These are phyloP conservation scores for Stegastes partitus DNA, from an alignment of 2,113 vertebrate genomes.

Conservation along the genomic window DNA sequence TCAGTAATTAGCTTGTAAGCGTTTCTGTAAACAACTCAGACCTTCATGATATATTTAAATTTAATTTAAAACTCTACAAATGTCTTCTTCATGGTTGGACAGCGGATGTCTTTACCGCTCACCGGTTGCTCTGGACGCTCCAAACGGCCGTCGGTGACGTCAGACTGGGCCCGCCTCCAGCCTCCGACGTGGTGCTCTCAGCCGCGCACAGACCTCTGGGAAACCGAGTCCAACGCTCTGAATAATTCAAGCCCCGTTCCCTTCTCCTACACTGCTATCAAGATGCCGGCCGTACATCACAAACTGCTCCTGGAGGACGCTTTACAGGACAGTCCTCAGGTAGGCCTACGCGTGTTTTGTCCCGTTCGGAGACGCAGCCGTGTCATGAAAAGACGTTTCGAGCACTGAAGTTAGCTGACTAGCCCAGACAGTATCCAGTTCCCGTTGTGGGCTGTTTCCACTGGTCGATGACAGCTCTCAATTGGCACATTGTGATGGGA, in stretches of 20 bases:
- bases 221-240: constrained; percentile 75
- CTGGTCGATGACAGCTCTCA: constrained; percentile 70
- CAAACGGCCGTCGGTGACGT: constrained; percentile 1
- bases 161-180: constrained; percentile 49
- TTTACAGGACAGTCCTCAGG: constrained; percentile 97
- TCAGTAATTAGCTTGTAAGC: not conserved
- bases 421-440: constrained; percentile 33
- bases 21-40: not conserved
- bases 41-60: not conserved
- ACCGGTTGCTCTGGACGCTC: not conserved
- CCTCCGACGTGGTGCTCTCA: constrained; percentile 35
- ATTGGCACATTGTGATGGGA: constrained; percentile 45
- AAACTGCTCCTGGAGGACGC: constrained; percentile 96
- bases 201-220: constrained; percentile 71
- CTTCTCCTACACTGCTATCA: constrained; percentile 72
- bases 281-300: constrained; percentile 96
- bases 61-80: not conserved
- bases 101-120: not conserved
- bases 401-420: constrained; percentile 23
- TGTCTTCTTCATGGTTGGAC: not conserved
- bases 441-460: constrained; percentile 42
- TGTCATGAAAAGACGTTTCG: not conserved
- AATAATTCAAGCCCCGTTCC: constrained; percentile 74
- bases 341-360: constrained; percentile 70
- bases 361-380: not conserved